Base-by-base conservation (phyloP, 2,888 invertebrate genomes). In the Sarcophaga subvicina region DNA sequence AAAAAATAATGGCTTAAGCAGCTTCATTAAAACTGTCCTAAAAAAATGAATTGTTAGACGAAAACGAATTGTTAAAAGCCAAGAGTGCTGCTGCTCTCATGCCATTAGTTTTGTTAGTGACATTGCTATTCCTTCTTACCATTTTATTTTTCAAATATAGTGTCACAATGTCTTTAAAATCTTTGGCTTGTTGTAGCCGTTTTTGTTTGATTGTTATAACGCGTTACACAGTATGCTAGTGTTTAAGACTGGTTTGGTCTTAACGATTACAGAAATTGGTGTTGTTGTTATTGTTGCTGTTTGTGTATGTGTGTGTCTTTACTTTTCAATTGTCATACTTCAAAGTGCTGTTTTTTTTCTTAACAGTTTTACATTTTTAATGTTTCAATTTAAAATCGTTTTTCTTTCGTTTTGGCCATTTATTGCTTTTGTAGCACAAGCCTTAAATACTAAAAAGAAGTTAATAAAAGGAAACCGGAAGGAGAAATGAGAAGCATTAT, bases 11-110 rank as follows among this genome's bases (percentile, higher is more conserved):
- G 78, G 69, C 71, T 12, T 54, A 12, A 75, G 70, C 66, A 83
- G 64, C 47, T 70, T 63, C 62, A 70, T 80, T 84, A 49, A 76
- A 66, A 79, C 64, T 66, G 75, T 60, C 64, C 69, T 70, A 64
- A 75, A 75, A 22, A 54, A 54, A 37, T 37, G 37, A 37, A 37
- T 78, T 79, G 72, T 72, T 82, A 14, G 54, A 12, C 17, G 12
- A 14, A 54, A 54, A 3, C 12, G 25, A 63, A 67, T 67, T 67
- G 17, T 72, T 78, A 60, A 72, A 54, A 78, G 49, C 45, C 79
- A 83, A 79, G 45, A 69, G 17, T 54, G 14, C 14, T 14, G 54
- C 4, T 12, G 54, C 4, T 12, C 17, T 54, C 4, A 17, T 54
- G 54, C 54, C 54, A 17, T 54, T 54, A 1, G 22, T 22, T 22